phyloP scores from a whole-genome alignment of 2,888 invertebrate genomes.

The Heteromurus nitidus region DNA sequence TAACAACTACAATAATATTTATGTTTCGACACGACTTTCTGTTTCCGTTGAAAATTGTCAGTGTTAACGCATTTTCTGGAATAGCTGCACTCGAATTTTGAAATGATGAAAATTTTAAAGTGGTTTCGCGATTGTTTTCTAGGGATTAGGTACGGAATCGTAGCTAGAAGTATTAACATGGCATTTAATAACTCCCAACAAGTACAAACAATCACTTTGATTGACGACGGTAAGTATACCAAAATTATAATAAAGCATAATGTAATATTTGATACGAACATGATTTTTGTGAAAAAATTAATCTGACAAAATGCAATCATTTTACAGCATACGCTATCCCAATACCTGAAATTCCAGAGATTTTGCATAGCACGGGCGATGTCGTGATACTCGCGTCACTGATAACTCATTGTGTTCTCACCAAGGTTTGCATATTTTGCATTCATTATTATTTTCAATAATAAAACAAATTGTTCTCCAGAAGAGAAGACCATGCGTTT shows the following conservation, averaged over 20 bases:
- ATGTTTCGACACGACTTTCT: too few species aligned
- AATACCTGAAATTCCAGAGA: slow-evolving; percentile 37
- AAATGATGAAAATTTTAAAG: slow-evolving; percentile 44
- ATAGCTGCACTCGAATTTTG: too few species aligned
- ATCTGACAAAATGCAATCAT: too few species aligned
- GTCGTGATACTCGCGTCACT: slow-evolving; percentile 45
- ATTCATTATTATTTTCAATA: too few species aligned
- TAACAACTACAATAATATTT: too few species aligned
- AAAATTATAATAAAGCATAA: too few species aligned
- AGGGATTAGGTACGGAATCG: slow-evolving; percentile 41
- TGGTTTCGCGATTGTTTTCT: slow-evolving; percentile 52
- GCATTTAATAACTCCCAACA: slow-evolving; percentile 16
- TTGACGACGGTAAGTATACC: slow-evolving; percentile 36
- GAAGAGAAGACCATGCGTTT: too few species aligned
- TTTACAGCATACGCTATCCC: slow-evolving; percentile 11
- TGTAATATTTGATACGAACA: too few species aligned
- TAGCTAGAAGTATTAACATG: slow-evolving; percentile 40
- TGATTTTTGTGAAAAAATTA: too few species aligned
- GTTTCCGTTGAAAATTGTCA: too few species aligned
- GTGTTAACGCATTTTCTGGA: too few species aligned
- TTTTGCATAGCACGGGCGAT: slow-evolving; percentile 48
- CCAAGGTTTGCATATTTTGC: slow-evolving; percentile 30
- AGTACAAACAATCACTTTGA: slow-evolving; percentile 10
- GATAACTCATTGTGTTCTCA: slow-evolving; percentile 43
- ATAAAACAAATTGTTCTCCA: too few species aligned